Evolutionary conservation across 2,113 vertebrate species (phyloP).

Genomic region (Cyprinodon brontotheroides): DNA sequence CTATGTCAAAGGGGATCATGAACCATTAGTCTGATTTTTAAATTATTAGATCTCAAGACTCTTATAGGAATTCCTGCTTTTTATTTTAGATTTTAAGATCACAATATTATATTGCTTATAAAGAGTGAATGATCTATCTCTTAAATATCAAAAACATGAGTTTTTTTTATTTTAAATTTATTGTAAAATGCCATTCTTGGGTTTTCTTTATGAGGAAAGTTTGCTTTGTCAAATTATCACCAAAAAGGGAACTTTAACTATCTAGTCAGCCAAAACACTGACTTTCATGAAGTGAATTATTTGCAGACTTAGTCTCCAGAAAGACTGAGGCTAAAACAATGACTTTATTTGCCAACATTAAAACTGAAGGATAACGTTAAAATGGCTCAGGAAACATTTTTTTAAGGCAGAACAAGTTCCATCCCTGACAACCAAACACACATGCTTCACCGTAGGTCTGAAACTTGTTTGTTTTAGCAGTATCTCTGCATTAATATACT

Average conservation of each 20-base stretch:
- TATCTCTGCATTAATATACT: neutral
- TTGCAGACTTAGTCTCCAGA: neutral
- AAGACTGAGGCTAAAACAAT: neutral
- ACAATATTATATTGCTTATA: neutral
- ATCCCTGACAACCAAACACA: conserved; percentile 14
- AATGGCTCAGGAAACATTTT: neutral
- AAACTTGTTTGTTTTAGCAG: neutral
- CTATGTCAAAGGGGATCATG: no score
- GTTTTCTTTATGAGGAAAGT: neutral
- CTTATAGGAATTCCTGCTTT: no score
- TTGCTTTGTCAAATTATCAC: neutral
- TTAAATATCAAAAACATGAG: neutral
- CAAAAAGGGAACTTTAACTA: neutral
- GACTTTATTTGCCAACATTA: no score
- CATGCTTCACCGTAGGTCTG: conserved; percentile 33
- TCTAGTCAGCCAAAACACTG: neutral
- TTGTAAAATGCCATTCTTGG: neutral
- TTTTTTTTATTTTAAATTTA: neutral
- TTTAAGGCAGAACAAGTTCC: neutral
- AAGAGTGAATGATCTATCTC: neutral
- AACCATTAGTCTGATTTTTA: no score
- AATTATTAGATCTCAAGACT: no score
- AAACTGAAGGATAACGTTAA: neutral
- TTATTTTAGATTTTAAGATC: no score
- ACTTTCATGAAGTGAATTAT: neutral